Base-by-base conservation (phyloP, 2,113 vertebrate genomes). In the Neogobius melanostomus region DNA sequence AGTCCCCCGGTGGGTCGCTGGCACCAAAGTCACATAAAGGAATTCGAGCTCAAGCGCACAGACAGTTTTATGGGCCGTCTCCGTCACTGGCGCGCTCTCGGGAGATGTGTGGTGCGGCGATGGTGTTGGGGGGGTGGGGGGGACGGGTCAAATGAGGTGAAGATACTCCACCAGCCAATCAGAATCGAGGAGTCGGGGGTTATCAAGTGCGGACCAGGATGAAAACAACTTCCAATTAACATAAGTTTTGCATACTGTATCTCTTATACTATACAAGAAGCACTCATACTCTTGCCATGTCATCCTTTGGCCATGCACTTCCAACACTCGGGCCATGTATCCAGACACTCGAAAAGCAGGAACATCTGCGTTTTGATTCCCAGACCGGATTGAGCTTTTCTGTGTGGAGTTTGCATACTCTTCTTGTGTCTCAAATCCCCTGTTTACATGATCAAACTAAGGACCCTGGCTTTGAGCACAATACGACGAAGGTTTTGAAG, bases 1-100 rank as follows among this genome's bases (percentile, higher is more conserved):
- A 74, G 11, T 76, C 80, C 78, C 81, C 79, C 80, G 80, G 82
- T 84, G 84, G 76, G 72, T 80, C 60, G 70, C 80, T 84, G 85
- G 85, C 81, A 82, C 84, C 84, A 75, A 53, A 68, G 71, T 21
- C 72, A 46, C 80, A 82, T 82, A 77, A 84, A 89, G 74, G 74
- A 85, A 88, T 85, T 76, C 77, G 14, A 28, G 79, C 64, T 75
- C 59, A 74, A 66, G 74, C 75, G 79, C 76, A 80, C 68, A 81
- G 87, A 88, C 82, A 68, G 72, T 80, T 85, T 82, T 77, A 79
- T 64, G 54, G 11, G 56, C 67, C 61, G 43, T 76, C 65, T 46
- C 69, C 63, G 7, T 64, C 70, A 63, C 64, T 74, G 69, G 36
- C 53, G 47, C 62, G 68, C 53, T 74, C 50, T 75, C 53, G 11